Percentiles rank a stretch among this genome's conserved stretches.
Conservation (phyloP, 2,888 invertebrate genomes). For the Antheraea assamensis region DNA sequence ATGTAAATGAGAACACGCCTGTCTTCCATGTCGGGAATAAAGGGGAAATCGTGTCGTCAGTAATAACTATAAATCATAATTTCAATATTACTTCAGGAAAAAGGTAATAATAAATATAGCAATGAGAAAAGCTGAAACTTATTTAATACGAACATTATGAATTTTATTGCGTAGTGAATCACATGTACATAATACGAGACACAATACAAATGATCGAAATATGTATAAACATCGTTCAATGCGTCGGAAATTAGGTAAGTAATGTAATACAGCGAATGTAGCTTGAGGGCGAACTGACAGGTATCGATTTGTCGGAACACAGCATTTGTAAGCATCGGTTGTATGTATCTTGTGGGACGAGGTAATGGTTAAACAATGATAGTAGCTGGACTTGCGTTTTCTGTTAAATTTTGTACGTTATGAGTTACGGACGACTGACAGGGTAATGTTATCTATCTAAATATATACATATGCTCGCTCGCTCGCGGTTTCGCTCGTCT, state of each 20-base stretch:
- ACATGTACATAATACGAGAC: not conserved
- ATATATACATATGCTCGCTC: too few relatives aligned
- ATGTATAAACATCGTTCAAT: slow-evolving; percentile 13
- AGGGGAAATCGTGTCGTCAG: slow-evolving; percentile 60
- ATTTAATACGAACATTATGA: not conserved
- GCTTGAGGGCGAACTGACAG: slow-evolving; percentile 37
- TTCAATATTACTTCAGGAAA: slow-evolving; percentile 23
- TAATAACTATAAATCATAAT: slow-evolving; percentile 50
- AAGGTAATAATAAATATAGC: not conserved
- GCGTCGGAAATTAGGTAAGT: slow-evolving; percentile 17
- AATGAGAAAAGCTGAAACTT: not conserved
- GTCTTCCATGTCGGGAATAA: slow-evolving; percentile 63
- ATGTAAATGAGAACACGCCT: slow-evolving; percentile 71
- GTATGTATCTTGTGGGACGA: slow-evolving; percentile 47
- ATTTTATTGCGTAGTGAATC: not conserved
- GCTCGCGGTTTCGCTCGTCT: too few relatives aligned
- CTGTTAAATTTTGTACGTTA: slow-evolving; percentile 39
- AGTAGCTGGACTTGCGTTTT: slow-evolving; percentile 57
- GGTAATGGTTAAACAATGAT: slow-evolving; percentile 50
- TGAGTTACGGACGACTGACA: slow-evolving; percentile 1
- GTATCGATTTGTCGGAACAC: slow-evolving; percentile 59
- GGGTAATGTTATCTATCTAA: not conserved
- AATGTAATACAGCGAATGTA: not conserved
- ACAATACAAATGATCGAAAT: not conserved
- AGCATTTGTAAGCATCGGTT: slow-evolving; percentile 63